Conservation (phyloP, 2,797 vertebrate species). For the Threskiornis aethiopicus region DNA sequence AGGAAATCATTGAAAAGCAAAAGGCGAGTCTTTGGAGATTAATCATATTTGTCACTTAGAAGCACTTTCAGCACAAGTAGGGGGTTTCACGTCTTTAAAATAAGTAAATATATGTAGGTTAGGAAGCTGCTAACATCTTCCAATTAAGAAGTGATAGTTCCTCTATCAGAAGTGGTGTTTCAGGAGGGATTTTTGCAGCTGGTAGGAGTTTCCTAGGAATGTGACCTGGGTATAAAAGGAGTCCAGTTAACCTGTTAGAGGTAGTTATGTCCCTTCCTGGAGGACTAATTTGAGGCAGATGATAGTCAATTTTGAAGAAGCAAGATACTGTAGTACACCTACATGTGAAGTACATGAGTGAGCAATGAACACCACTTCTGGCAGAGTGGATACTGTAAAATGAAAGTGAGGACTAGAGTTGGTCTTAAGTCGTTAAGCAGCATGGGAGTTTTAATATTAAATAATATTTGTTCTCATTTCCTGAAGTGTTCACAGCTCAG, state of each 20-base stretch:
- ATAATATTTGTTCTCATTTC: background rate
- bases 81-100: background rate
- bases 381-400: background rate
- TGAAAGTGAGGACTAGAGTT: background rate
- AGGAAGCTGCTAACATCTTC: background rate
- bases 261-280: background rate
- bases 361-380: background rate
- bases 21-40: background rate
- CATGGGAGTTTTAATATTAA: background rate
- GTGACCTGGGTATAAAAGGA: background rate
- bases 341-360: background rate
- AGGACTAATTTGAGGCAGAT: background rate
- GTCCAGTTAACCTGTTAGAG: background rate
- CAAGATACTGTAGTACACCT: background rate
- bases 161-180: background rate
- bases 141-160: background rate
- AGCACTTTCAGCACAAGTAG: background rate
- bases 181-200: background rate
- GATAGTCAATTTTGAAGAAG: background rate
- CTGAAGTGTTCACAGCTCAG: background rate
- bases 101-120: background rate
- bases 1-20: slow-evolving; percentile 3
- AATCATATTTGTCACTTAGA: background rate
- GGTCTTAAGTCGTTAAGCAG: background rate
- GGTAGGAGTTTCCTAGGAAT: background rate